A percentile compares a stretch with the other conserved stretches of the same genome.
Conservation (phyloP, 1,140 invertebrate genomes). For the Achroia grisella region DNA sequence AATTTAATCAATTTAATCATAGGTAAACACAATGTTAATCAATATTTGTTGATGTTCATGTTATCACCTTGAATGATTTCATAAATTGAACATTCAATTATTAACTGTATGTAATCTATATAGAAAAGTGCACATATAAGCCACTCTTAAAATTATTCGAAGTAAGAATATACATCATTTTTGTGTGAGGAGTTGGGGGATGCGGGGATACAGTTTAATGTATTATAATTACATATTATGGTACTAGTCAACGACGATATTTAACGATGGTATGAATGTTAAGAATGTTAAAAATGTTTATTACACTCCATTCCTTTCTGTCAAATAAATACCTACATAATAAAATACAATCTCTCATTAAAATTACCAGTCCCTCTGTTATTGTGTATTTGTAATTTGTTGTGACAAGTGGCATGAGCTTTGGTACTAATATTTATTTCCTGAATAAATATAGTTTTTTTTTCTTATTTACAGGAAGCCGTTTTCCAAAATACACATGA, state of each 20-base stretch:
- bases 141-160: no score
- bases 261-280: conserved; percentile 39
- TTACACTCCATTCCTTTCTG: conserved; percentile 55
- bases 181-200: no score
- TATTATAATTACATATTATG: conserved; percentile 31
- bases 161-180: not conserved
- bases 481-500: conserved; percentile 72
- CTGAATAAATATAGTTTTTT: conserved; percentile 15
- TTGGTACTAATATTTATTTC: not conserved
- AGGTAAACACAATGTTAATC: no score
- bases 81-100: not conserved
- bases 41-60: no score
- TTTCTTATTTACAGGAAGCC: conserved; percentile 66
- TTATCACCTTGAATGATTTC: not conserved
- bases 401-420: no score
- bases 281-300: conserved; percentile 54
- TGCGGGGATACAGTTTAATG: conserved; percentile 9
- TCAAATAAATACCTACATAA: conserved; percentile 67
- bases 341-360: conserved; percentile 49
- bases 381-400: not conserved
- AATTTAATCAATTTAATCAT: no score
- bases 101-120: not conserved
- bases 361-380: conserved; percentile 10
- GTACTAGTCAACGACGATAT: conserved; percentile 68
- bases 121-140: no score